Evolutionary conservation across 2,113 vertebrate species (phyloP).

Genomic region (Copsychus sechellarum): DNA sequence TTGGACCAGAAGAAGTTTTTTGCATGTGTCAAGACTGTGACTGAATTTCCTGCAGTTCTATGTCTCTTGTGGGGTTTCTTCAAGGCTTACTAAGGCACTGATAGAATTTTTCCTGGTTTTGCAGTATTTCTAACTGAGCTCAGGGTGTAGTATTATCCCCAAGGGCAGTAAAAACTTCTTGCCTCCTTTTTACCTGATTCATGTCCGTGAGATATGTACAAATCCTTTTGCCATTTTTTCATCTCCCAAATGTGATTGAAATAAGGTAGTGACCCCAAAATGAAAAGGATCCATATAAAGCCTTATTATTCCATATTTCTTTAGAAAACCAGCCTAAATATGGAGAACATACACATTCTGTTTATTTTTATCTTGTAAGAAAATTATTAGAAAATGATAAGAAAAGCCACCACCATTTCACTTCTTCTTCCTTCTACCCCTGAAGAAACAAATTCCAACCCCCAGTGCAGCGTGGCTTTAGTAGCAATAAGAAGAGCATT

Average conservation of each 20-base stretch:
- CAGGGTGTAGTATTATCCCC: neutral
- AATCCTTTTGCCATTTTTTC: neutral
- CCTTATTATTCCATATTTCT: neutral
- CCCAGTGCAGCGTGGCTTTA: neutral
- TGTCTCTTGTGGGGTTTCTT: neutral
- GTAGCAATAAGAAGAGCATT: neutral
- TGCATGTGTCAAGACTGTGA: neutral
- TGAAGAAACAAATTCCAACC: neutral
- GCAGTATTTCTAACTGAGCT: neutral
- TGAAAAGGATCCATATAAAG: neutral
- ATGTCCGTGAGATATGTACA: neutral
- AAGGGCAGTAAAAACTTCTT: neutral
- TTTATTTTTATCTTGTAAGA: neutral
- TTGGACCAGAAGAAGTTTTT: neutral
- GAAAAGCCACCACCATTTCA: neutral
- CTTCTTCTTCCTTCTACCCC: neutral
- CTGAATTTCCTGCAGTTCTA: neutral
- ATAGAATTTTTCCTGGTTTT: neutral
- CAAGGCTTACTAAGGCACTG: neutral
- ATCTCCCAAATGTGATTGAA: neutral
- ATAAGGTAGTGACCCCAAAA: neutral
- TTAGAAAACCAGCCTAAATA: neutral
- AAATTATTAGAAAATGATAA: neutral
- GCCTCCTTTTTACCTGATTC: neutral
- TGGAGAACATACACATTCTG: neutral